phyloP scores from a whole-genome alignment of 2,113 vertebrate genomes.

The Saiga tatarica region DNA sequence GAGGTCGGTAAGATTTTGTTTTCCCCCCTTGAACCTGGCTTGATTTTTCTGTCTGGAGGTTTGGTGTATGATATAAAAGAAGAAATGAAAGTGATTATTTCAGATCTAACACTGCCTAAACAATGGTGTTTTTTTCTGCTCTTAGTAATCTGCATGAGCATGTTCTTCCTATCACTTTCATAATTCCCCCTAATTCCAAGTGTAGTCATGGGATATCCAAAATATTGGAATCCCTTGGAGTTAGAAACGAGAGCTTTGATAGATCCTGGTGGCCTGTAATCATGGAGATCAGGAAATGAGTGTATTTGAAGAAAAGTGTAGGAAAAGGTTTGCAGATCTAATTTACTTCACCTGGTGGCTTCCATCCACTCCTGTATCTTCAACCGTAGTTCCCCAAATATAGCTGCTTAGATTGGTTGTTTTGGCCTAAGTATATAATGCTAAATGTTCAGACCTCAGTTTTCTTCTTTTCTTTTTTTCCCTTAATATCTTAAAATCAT shows the following conservation, averaged over 20 bases:
- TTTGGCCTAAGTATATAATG: background rate
- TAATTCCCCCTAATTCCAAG: background rate
- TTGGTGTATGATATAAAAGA: background rate
- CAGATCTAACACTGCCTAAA: background rate
- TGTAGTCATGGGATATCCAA: background rate
- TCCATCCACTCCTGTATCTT: background rate
- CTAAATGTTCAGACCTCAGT: background rate
- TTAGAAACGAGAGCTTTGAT: background rate
- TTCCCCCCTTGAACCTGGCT: background rate
- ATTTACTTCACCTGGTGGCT: background rate
- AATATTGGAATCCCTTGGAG: background rate
- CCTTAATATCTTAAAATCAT: background rate
- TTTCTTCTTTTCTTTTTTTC: background rate
- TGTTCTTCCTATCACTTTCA: background rate
- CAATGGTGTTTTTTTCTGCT: background rate
- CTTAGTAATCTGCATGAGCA: background rate
- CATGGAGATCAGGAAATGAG: background rate
- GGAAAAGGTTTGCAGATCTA: background rate
- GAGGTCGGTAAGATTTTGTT: background rate
- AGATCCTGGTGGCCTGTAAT: background rate
- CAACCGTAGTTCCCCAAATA: background rate
- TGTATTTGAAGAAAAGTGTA: background rate
- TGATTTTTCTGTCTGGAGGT: background rate
- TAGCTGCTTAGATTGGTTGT: background rate
- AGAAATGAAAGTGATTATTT: background rate